Conservation (phyloP, 2,888 invertebrate species). For the Hydrotaea cyrtoneurina region DNA sequence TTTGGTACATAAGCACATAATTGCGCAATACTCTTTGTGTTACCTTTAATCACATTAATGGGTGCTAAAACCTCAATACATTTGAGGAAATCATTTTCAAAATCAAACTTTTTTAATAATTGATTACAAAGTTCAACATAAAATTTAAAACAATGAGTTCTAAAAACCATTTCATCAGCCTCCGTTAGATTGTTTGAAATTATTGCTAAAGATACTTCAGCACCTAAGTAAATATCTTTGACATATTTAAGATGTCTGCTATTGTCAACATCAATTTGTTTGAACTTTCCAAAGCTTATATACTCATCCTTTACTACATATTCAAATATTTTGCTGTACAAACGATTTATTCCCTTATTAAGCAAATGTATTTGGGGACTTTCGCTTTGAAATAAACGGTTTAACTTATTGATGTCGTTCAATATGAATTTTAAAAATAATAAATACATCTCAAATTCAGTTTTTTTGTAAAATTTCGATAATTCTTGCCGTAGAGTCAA, state of each 20-base stretch:
- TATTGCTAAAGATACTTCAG: constrained; percentile 14
- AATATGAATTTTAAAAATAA: constrained; percentile 46
- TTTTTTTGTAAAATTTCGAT: constrained; percentile 1
- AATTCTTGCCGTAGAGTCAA: constrained; percentile 30
- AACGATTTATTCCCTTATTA: no score
- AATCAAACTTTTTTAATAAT: constrained; percentile 47
- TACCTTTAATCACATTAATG: constrained; percentile 36
- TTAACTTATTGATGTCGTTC: constrained; percentile 16
- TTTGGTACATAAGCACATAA: constrained; percentile 40
- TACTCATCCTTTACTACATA: constrained; percentile 21
- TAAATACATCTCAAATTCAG: constrained; percentile 49
- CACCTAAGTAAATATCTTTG: constrained; percentile 43
- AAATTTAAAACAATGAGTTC: constrained; percentile 46
- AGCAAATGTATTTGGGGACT: constrained; percentile 49
- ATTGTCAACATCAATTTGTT: constrained; percentile 29
- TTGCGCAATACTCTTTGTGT: constrained; percentile 33
- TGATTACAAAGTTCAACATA: constrained; percentile 47
- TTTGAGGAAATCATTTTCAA: constrained; percentile 38
- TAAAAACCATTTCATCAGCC: constrained; percentile 36
- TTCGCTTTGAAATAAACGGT: constrained; percentile 48
- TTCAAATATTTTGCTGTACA: no score
- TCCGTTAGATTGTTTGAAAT: background rate
- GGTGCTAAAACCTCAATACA: constrained; percentile 4
- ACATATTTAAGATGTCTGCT: constrained; percentile 16
- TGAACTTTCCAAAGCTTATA: constrained; percentile 21